Conservation (phyloP, 2,888 invertebrate genomes). For the Oscheius myriophilus region DNA sequence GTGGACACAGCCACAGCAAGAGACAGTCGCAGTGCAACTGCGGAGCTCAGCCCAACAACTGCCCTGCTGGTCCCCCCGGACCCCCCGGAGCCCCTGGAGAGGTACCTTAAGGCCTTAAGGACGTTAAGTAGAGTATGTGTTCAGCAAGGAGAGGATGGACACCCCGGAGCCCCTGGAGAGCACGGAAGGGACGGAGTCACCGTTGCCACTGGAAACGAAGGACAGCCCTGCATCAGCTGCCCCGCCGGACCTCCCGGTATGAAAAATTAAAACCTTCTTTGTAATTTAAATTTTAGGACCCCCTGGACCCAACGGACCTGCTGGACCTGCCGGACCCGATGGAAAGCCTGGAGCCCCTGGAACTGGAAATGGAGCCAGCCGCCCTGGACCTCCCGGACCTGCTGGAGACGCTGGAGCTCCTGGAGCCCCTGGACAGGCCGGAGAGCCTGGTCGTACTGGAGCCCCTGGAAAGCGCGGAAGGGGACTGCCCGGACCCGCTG, state of each 20-base stretch:
- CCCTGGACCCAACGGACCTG: constrained; percentile 33
- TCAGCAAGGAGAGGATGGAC: constrained; percentile 8
- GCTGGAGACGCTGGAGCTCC: constrained; percentile 41
- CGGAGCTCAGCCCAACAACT: constrained; percentile 14
- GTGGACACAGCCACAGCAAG: no score
- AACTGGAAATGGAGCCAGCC: constrained; percentile 32
- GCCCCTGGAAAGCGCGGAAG: constrained; percentile 43
- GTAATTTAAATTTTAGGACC: constrained; percentile 31
- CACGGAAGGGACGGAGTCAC: constrained; percentile 13
- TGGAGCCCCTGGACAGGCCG: constrained; percentile 36
- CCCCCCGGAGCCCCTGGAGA: constrained; percentile 34
- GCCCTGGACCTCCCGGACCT: constrained; percentile 43
- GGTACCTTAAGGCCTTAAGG: no score
- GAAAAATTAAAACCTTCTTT: no score
- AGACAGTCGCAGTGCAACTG: constrained; percentile 34
- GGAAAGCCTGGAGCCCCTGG: constrained; percentile 40
- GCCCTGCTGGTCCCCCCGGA: constrained; percentile 3
- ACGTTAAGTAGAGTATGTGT: no score
- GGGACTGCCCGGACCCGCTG: constrained; percentile 44
- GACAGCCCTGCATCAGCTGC: constrained; percentile 28
- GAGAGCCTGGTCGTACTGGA: constrained; percentile 42
- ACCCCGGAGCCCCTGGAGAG: constrained; percentile 30
- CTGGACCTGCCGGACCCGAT: constrained; percentile 41
- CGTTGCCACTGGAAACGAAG: background rate
- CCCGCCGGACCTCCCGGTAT: constrained; percentile 28